A percentile compares a stretch with the other conserved stretches of the same genome.
phyloP scores from a whole-genome alignment of 2,888 invertebrate genomes.

The Neoascia interrupta region DNA sequence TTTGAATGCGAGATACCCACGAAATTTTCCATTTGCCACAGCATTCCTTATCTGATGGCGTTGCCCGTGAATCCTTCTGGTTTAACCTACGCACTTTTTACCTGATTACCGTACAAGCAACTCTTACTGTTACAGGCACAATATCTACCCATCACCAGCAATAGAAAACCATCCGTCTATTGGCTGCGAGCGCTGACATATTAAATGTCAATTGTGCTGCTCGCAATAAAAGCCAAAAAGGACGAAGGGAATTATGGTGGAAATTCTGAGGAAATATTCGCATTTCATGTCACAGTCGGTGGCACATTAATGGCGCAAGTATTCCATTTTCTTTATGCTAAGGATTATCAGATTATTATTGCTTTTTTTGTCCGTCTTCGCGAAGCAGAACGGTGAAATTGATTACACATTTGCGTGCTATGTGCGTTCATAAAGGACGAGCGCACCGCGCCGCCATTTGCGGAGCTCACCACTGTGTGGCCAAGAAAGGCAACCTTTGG shows the following conservation, averaged over 20 bases:
- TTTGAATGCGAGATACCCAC: no score
- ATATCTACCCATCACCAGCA: not conserved
- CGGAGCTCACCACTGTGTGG: constrained; percentile 3
- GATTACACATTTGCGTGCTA: constrained; percentile 43
- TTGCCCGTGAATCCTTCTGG: not conserved
- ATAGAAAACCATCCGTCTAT: not conserved
- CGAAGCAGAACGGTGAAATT: constrained; percentile 12
- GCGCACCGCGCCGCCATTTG: constrained; percentile 1
- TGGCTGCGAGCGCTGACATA: not conserved
- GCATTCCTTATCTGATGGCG: not conserved
- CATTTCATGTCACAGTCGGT: constrained; percentile 37
- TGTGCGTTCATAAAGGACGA: constrained; percentile 10
- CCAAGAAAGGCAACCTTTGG: not conserved
- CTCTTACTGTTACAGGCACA: no score
- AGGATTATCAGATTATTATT: constrained; percentile 35
- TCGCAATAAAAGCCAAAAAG: no score
- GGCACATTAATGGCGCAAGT: constrained; percentile 37
- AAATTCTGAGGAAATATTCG: not conserved
- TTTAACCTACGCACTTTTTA: not conserved
- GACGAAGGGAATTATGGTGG: no score
- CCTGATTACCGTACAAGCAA: not conserved
- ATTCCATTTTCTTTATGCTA: constrained; percentile 14
- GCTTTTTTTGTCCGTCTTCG: not conserved
- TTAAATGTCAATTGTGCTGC: constrained; percentile 37
- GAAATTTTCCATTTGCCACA: not conserved